Percentiles rank a stretch among this genome's conserved stretches.
Evolutionary conservation across 2,113 vertebrate genomes (phyloP).

Genomic region (Echinops telfairi): DNA sequence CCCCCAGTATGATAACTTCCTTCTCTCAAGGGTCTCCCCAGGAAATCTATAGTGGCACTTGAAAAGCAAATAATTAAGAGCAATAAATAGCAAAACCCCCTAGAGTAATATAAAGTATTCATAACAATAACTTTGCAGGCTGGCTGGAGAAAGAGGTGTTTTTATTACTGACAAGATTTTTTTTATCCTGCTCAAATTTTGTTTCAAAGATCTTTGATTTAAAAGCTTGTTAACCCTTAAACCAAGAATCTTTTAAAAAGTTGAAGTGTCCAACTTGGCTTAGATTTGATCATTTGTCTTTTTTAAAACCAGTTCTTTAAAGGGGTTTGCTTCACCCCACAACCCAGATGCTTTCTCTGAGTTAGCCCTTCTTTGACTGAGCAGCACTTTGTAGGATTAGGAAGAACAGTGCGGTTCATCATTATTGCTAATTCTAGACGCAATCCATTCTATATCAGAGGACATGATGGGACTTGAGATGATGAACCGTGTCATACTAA

Average conservation of each 20-base stretch:
- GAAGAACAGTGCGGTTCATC: not conserved
- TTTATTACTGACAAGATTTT: slow-evolving; percentile 42
- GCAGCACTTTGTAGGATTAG: not conserved
- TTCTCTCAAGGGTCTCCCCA: slow-evolving; percentile 61
- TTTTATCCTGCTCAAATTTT: slow-evolving; percentile 45
- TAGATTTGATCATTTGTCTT: not conserved
- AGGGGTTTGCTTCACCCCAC: not conserved
- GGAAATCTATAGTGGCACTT: slow-evolving; percentile 67
- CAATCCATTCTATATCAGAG: not conserved
- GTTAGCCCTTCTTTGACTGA: not conserved
- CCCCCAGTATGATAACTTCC: slow-evolving; percentile 56
- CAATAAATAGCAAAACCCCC: slow-evolving; percentile 75
- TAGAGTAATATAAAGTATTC: slow-evolving; percentile 72
- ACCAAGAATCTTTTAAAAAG: slow-evolving; percentile 47
- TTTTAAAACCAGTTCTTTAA: slow-evolving; percentile 10
- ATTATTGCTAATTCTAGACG: not conserved
- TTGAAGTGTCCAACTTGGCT: not conserved
- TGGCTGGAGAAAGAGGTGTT: slow-evolving; percentile 39
- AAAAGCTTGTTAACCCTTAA: slow-evolving; percentile 30
- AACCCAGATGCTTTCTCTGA: not conserved
- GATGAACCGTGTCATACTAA: not conserved
- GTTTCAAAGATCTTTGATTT: slow-evolving; percentile 47
- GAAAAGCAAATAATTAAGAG: slow-evolving; percentile 79
- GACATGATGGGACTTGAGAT: not conserved
- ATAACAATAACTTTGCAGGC: slow-evolving; percentile 62